Conservation (phyloP, 2,888 invertebrate species). For the Nephrocerus scutellatus region DNA sequence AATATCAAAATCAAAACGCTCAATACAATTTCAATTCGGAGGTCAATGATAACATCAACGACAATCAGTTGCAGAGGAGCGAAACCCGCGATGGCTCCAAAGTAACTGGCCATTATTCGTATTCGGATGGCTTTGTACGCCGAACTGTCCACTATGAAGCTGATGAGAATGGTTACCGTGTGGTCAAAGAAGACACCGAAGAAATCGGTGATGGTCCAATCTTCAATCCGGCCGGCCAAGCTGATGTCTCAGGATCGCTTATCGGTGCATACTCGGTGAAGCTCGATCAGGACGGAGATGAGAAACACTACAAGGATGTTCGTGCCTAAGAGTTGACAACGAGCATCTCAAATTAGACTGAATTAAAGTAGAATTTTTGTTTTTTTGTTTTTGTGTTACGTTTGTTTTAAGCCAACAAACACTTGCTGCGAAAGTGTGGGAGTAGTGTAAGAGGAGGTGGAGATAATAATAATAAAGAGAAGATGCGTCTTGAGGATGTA, state of each 20-base stretch:
- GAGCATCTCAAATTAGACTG: constrained; percentile 43
- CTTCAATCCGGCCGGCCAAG: constrained; percentile 48
- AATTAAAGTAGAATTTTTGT: constrained; percentile 17
- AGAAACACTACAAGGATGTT: constrained; percentile 38
- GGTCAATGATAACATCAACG: constrained; percentile 49
- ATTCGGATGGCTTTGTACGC: constrained; percentile 55
- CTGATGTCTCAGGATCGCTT: constrained; percentile 47
- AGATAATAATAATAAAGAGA: neutral
- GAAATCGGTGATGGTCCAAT: constrained; percentile 51
- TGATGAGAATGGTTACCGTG: constrained; percentile 57
- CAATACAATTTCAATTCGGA: constrained; percentile 48
- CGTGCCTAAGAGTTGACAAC: constrained; percentile 22
- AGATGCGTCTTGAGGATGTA: neutral
- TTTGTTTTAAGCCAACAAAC: too few relatives aligned
- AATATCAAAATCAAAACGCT: constrained; percentile 45
- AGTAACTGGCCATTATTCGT: constrained; percentile 52
- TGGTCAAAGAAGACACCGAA: constrained; percentile 50
- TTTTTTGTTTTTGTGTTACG: constrained; percentile 7
- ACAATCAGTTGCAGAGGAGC: constrained; percentile 40
- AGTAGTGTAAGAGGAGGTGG: neutral
- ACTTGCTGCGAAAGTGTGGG: too few relatives aligned
- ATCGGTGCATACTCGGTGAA: constrained; percentile 48
- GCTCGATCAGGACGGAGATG: constrained; percentile 41
- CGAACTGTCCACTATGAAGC: constrained; percentile 55
- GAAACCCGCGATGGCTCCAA: constrained; percentile 44